Percentiles rank a stretch among this genome's conserved stretches.
phyloP scores from a whole-genome alignment of 2,888 invertebrate species.

The Nowickia ferox region DNA sequence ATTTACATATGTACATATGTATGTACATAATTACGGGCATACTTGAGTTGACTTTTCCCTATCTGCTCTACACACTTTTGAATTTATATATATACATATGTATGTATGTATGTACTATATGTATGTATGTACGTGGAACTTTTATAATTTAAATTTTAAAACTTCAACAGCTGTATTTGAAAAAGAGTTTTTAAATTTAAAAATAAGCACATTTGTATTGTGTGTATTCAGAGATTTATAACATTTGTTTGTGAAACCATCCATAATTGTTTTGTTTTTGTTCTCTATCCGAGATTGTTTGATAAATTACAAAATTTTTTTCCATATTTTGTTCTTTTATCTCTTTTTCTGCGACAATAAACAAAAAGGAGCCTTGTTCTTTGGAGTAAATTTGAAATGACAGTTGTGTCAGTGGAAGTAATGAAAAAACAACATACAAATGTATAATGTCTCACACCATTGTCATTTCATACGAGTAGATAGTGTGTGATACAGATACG shows the following conservation, averaged over 20 bases:
- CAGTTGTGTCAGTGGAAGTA: slow-evolving; percentile 59
- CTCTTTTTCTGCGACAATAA: slow-evolving; percentile 32
- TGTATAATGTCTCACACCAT: not conserved
- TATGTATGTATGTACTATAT: no score
- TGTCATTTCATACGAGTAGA: slow-evolving; percentile 7
- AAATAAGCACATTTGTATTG: not conserved
- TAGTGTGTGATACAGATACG: not conserved
- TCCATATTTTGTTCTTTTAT: not conserved
- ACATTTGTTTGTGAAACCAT: slow-evolving; percentile 26
- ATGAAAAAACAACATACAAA: slow-evolving; percentile 33
- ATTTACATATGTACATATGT: no score
- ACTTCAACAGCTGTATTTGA: slow-evolving; percentile 28
- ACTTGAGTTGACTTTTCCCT: not conserved
- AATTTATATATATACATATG: no score
- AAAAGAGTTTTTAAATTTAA: slow-evolving; percentile 32
- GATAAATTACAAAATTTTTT: slow-evolving; percentile 48
- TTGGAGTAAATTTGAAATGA: slow-evolving; percentile 67
- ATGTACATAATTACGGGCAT: no score
- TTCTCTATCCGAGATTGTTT: slow-evolving; percentile 31
- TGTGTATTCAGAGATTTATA: slow-evolving; percentile 6
- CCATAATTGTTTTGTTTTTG: slow-evolving; percentile 31
- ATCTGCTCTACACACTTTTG: not conserved
- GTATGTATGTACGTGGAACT: not conserved
- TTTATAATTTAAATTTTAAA: not conserved
- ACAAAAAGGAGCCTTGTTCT: slow-evolving; percentile 41